phyloP scores from a whole-genome alignment of 2,113 vertebrate genomes.

The Brienomyrus longianalis region DNA sequence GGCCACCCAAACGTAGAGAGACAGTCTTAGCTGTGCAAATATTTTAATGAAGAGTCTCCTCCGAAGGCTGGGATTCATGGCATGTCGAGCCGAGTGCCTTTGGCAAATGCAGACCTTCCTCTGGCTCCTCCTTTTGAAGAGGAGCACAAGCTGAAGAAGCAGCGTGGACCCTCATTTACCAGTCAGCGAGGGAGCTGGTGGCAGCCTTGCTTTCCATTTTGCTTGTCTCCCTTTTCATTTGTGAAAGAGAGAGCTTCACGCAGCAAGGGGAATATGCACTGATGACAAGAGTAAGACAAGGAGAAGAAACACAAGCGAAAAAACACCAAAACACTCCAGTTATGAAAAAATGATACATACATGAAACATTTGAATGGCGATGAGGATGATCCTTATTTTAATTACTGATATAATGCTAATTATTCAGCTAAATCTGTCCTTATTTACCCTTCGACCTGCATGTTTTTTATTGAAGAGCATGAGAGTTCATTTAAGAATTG shows the following conservation, averaged over 20 bases:
- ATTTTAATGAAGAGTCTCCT: constrained; percentile 8
- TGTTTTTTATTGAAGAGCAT: not conserved
- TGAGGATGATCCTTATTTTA: not conserved
- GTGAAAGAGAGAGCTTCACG: not conserved
- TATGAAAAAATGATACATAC: not conserved
- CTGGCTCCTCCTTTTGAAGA: not conserved
- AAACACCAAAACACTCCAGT: not conserved
- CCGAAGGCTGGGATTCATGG: not conserved
- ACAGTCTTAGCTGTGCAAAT: constrained; percentile 6
- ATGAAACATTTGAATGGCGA: too few species aligned
- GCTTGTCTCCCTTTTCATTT: not conserved
- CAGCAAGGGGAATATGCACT: not conserved
- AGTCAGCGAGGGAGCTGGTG: not conserved
- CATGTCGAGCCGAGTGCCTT: not conserved
- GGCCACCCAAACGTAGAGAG: not conserved
- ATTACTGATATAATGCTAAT: not conserved
- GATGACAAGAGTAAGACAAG: not conserved
- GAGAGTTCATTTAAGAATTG: not conserved
- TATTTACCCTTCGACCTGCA: not conserved
- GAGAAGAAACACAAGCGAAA: too few species aligned
- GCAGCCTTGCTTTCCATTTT: not conserved
- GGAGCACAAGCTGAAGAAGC: not conserved
- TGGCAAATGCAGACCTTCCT: not conserved
- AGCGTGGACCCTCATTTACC: not conserved
- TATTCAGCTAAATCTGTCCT: not conserved